A percentile compares a stretch with the other conserved stretches of the same genome.
Conservation (phyloP, 2,113 vertebrate genomes). For the Xenotilapia leptura region DNA sequence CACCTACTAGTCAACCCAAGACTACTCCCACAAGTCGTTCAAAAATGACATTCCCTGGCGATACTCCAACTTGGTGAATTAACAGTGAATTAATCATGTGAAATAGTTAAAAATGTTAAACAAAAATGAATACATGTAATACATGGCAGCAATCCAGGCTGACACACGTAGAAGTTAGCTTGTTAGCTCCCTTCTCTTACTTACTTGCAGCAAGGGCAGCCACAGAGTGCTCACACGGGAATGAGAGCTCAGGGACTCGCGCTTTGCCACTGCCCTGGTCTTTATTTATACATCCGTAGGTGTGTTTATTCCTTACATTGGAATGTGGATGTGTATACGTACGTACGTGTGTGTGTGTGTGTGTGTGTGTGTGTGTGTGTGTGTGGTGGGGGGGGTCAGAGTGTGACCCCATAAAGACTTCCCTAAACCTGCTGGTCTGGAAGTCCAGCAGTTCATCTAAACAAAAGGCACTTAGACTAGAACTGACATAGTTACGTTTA, state of each 20-base stretch:
- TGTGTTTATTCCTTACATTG: not conserved
- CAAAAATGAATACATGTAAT: not conserved
- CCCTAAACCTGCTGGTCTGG: too few species aligned
- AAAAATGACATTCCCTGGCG: not conserved
- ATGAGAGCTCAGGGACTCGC: not conserved
- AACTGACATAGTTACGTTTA: too few species aligned
- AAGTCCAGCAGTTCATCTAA: too few species aligned
- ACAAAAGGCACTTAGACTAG: too few species aligned
- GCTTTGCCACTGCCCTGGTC: not conserved
- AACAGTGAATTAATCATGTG: not conserved
- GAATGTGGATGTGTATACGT: not conserved
- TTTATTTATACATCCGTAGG: not conserved
- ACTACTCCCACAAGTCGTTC: not conserved
- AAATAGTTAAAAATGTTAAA: too few species aligned
- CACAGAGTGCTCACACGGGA: not conserved
- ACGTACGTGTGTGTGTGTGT: too few species aligned
- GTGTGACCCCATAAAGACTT: too few species aligned
- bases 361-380: too few species aligned
- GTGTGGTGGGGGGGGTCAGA: too few species aligned
- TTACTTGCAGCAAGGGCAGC: not conserved
- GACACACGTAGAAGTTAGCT: not conserved
- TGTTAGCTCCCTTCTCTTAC: not conserved
- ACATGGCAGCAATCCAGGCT: not conserved
- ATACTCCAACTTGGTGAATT: not conserved
- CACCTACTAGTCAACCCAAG: not conserved